Conservation (phyloP, 1,140 invertebrate species). For the Contarinia nasturtii region DNA sequence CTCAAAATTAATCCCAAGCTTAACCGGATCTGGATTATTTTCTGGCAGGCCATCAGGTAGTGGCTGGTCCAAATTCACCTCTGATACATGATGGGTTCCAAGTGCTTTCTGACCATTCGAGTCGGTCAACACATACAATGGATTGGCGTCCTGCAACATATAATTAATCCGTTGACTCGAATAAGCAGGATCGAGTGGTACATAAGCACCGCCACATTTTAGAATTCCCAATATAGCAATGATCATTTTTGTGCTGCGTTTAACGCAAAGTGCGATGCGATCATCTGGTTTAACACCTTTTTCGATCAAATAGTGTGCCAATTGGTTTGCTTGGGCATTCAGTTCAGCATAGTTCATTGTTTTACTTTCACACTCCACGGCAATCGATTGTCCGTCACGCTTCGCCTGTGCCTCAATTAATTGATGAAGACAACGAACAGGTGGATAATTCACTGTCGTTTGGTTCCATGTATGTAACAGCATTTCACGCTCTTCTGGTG, state of each 20-base stretch:
- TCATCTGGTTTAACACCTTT: neutral
- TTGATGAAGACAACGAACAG: no score
- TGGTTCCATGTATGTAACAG: no score
- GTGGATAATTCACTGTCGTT: no score
- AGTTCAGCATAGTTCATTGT: neutral
- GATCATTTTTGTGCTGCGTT: neutral
- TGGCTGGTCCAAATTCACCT: neutral
- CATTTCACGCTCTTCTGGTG: no score
- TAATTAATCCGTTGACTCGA: no score
- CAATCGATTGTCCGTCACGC: neutral
- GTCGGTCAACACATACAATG: no score
- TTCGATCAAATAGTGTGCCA: neutral
- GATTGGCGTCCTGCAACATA: no score
- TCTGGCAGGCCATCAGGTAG: neutral
- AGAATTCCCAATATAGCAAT: neutral
- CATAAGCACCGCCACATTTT: neutral
- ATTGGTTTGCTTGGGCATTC: neutral
- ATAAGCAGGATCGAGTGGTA: neutral
- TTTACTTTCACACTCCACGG: neutral
- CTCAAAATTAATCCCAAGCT: neutral
- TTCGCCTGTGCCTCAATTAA: neutral
- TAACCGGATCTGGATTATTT: neutral
- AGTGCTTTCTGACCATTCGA: no score
- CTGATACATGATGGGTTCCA: no score
- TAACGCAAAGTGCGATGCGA: neutral